These are phyloP conservation scores for Sus cebifrons DNA, from an alignment of 2,797 vertebrate genomes.

Conservation along the genomic window DNA sequence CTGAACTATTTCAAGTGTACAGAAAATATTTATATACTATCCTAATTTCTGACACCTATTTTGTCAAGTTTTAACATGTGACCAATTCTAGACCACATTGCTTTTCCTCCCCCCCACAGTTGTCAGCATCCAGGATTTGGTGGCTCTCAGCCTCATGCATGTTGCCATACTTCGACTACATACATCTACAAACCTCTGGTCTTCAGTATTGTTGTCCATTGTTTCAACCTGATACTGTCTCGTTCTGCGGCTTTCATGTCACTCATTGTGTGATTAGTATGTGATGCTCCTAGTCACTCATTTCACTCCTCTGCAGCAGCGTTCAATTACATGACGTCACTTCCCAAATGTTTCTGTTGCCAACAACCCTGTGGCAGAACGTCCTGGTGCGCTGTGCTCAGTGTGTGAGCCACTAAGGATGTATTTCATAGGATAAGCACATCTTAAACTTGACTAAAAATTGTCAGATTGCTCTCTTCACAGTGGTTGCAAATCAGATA, in stretches of 20 bases:
- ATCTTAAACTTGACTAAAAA: neutral
- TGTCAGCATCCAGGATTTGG: neutral
- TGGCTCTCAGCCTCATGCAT: neutral
- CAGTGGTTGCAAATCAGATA: neutral
- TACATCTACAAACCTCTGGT: neutral
- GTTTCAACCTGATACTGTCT: neutral
- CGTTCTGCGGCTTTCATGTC: conserved; percentile 15
- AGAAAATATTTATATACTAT: neutral
- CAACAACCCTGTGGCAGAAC: neutral
- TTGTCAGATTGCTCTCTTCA: conserved; percentile 7
- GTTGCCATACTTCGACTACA: neutral
- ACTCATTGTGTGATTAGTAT: neutral
- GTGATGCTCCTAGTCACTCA: neutral
- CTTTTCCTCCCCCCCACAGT: neutral
- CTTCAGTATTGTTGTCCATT: neutral
- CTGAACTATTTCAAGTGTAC: neutral
- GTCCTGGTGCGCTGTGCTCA: neutral
- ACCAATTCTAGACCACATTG: neutral
- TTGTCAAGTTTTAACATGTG: neutral
- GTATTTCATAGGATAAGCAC: neutral
- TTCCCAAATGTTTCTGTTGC: neutral
- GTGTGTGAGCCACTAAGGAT: neutral
- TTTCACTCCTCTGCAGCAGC: neutral
- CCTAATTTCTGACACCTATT: neutral
- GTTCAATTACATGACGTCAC: neutral